These are phyloP conservation scores for Dicaeum eximium DNA, from an alignment of 2,113 vertebrate genomes.

Conservation along the genomic window DNA sequence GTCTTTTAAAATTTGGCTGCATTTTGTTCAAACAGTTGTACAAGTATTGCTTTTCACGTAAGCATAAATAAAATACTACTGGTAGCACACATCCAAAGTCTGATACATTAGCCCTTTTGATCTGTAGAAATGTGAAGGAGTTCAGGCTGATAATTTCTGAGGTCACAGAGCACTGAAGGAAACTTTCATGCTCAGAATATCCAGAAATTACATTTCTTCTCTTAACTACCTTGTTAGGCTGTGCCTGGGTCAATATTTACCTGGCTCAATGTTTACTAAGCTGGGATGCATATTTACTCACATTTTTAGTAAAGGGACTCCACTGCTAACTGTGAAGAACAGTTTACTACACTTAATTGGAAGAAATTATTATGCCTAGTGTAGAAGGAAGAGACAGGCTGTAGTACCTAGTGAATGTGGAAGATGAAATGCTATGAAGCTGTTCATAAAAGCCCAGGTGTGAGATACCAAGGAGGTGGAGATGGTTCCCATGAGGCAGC, in stretches of 20 bases:
- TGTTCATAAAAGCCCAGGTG: not conserved
- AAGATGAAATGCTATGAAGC: not conserved
- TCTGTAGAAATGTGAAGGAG: not conserved
- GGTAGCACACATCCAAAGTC: not conserved
- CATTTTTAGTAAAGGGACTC: not conserved
- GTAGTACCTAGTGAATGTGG: not conserved
- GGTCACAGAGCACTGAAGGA: not conserved
- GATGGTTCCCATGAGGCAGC: not conserved
- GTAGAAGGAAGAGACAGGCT: not conserved
- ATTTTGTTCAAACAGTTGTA: not conserved
- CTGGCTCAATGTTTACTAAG: not conserved
- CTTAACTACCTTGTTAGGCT: not conserved
- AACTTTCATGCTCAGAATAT: not conserved
- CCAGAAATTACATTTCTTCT: not conserved
- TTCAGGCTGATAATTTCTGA: not conserved
- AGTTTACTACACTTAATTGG: not conserved
- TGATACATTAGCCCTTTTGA: not conserved
- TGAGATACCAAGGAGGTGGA: not conserved
- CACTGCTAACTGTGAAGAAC: not conserved
- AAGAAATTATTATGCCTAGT: not conserved
- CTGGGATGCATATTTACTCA: not conserved
- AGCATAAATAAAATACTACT: not conserved
- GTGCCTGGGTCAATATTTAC: conserved; percentile 20
- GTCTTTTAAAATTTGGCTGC: not conserved
- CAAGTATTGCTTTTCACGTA: not conserved